Percentiles rank a stretch among this genome's conserved stretches.
These are phyloP conservation scores for Columba janthina DNA, from an alignment of 2,113 vertebrate genomes.

Conservation along the genomic window DNA sequence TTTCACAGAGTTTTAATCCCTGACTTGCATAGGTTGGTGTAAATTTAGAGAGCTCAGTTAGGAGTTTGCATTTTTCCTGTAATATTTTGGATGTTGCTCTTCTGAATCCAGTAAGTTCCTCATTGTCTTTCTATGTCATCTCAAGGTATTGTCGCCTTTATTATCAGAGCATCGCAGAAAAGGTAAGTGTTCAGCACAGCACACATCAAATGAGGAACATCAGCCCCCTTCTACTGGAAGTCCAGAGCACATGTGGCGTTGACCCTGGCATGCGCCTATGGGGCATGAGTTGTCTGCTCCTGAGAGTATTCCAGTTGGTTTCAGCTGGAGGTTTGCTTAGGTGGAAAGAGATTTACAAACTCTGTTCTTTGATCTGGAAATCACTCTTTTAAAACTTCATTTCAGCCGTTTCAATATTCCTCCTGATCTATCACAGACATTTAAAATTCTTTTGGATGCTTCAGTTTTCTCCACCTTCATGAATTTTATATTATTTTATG, in stretches of 20 bases:
- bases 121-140: not conserved
- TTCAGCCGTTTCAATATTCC: not conserved
- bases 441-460: conserved; percentile 31
- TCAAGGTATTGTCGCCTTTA: not conserved
- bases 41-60: not conserved
- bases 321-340: not conserved
- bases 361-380: not conserved
- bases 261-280: not conserved
- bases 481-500: conserved; percentile 20
- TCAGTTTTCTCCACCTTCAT: conserved; percentile 18
- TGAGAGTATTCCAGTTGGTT: not conserved
- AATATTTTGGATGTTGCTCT: not conserved
- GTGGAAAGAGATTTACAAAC: not conserved
- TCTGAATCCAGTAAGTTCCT: not conserved
- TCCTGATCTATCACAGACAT: not conserved
- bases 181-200: not conserved
- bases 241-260: not conserved
- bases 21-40: not conserved
- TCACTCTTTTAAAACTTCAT: not conserved
- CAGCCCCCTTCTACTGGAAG: not conserved
- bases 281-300: not conserved
- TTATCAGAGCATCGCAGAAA: not conserved
- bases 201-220: not conserved
- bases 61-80: not conserved
- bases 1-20: not conserved